Evolutionary conservation across 2,888 invertebrate species (phyloP).

Genomic region (Exocentrus adspersus): DNA sequence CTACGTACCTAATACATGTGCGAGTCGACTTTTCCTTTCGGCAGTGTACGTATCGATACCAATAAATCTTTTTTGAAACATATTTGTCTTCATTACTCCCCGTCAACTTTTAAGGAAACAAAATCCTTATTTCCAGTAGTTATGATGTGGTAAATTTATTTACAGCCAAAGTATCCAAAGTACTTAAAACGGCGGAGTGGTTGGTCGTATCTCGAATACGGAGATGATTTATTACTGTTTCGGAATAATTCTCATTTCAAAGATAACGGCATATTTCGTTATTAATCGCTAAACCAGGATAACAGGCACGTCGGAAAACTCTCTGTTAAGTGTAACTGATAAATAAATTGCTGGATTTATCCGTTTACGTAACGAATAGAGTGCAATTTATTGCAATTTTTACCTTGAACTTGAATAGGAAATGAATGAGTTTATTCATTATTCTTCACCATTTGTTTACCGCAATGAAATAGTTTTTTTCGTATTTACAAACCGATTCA

Average conservation of each 20-base stretch:
- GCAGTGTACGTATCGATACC: background rate
- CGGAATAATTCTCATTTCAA: constrained; percentile 1
- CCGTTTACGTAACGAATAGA: no score
- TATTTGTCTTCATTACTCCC: background rate
- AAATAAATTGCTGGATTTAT: background rate
- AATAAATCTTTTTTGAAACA: background rate
- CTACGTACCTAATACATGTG: no score
- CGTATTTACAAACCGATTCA: no score
- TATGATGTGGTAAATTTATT: constrained; percentile 4
- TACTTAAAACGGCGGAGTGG: background rate
- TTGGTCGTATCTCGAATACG: background rate
- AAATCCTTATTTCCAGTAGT: background rate
- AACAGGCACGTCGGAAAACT: background rate
- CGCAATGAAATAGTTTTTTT: no score
- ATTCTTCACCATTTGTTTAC: no score
- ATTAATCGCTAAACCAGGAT: background rate
- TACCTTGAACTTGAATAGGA: no score
- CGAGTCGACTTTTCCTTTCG: no score
- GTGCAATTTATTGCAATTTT: no score
- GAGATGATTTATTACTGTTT: constrained; percentile 11
- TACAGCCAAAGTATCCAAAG: constrained; percentile 6
- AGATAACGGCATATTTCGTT: background rate
- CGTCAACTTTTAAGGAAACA: background rate
- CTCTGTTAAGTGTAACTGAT: background rate
- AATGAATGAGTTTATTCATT: no score